phyloP scores from a whole-genome alignment of 2,888 invertebrate genomes.

The Opisthograptis luteolata region DNA sequence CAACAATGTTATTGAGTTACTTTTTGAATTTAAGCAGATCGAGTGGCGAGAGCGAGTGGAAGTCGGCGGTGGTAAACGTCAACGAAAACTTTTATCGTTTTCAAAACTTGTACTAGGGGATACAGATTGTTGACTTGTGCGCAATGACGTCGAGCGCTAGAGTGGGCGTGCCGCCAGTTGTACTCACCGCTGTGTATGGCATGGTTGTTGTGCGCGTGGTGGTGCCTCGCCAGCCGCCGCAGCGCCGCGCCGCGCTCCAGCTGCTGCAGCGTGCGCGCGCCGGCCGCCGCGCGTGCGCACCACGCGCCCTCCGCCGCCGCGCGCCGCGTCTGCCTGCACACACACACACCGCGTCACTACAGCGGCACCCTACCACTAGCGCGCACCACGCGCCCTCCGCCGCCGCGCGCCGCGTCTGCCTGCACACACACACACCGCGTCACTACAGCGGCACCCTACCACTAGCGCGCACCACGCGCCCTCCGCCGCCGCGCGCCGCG shows the following conservation, averaged over 20 bases:
- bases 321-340: conserved; percentile 53
- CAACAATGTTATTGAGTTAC: too few relatives aligned
- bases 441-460: too few relatives aligned
- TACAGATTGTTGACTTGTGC: too few relatives aligned
- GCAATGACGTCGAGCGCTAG: neutral
- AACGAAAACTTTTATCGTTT: too few relatives aligned
- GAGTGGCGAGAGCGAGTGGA: too few relatives aligned
- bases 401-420: conserved; percentile 57
- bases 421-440: too few relatives aligned
- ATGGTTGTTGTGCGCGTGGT: conserved; percentile 56
- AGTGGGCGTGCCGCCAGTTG: neutral
- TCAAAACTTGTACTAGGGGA: too few relatives aligned
- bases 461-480: conserved; percentile 89
- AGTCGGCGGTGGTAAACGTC: too few relatives aligned
- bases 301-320: conserved; percentile 78
- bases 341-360: too few relatives aligned
- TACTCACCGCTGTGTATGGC: conserved; percentile 49
- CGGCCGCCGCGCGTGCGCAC: conserved; percentile 92
- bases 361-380: too few relatives aligned
- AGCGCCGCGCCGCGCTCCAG: conserved; percentile 92
- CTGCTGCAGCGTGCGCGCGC: conserved; percentile 89
- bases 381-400: conserved; percentile 87
- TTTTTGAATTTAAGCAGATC: too few relatives aligned
- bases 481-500: conserved; percentile 56
- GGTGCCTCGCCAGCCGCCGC: conserved; percentile 84